These are phyloP conservation scores for Apostichopus californicus DNA, from an alignment of 35 echinoderm and acorn worm genomes.

Conservation along the genomic window DNA sequence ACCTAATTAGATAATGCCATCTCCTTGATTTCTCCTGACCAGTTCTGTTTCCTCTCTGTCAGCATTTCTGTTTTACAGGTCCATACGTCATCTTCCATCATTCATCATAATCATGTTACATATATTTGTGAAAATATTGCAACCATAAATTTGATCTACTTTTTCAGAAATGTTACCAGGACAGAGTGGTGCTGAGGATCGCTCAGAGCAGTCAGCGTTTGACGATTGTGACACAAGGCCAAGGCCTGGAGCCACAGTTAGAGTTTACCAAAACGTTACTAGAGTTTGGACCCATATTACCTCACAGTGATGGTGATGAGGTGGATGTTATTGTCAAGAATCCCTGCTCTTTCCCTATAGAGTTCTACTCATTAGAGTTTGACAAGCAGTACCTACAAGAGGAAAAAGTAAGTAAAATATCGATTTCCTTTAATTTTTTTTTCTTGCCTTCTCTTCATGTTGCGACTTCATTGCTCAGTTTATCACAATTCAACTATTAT, in stretches of 20 bases:
- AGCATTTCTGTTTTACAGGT: no score
- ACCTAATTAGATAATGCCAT: no score
- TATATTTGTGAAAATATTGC: no score
- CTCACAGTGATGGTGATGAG: conserved; percentile 92
- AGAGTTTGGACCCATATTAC: conserved; percentile 97
- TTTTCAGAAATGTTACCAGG: conserved; percentile 90
- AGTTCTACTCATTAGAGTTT: conserved; percentile 99
- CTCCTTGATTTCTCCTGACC: no score
- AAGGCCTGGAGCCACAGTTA: conserved; percentile 84
- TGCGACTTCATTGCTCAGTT: no score
- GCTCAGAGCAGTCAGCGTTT: conserved; percentile 92
- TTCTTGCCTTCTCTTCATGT: no score
- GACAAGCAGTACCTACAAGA: conserved; percentile 96
- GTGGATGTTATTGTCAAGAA: conserved; percentile 94
- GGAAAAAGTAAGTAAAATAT: conserved; percentile 81
- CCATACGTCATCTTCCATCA: no score
- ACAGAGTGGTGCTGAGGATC: conserved; percentile 80
- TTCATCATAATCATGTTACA: no score
- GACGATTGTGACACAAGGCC: conserved; percentile 80
- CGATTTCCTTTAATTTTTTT: no score
- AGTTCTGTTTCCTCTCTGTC: no score
- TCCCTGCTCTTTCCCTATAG: conserved; percentile 85
- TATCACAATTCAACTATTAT: no score
- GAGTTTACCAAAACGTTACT: conserved; percentile 85
- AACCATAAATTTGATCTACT: not conserved